Evolutionary conservation across 2,113 vertebrate genomes (phyloP).

Genomic region (Hemiscyllium ocellatum): DNA sequence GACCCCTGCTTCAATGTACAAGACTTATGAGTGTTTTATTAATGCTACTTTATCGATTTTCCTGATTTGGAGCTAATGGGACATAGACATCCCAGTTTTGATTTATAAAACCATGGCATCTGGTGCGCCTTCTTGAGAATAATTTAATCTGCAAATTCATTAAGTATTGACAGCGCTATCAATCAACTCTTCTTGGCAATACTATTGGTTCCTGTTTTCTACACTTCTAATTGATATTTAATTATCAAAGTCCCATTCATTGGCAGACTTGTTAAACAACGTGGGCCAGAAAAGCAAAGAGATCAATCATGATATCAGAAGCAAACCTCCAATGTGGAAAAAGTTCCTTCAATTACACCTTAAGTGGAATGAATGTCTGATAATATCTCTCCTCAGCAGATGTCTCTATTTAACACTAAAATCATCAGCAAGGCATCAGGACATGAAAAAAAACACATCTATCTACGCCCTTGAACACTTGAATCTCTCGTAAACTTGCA

Average conservation of each 20-base stretch:
- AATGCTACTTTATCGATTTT: not conserved
- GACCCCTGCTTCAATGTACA: not conserved
- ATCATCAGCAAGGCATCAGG: not conserved
- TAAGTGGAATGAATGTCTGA: conserved; percentile 8
- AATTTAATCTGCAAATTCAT: conserved; percentile 7
- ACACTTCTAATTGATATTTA: not conserved
- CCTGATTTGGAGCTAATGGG: not conserved
- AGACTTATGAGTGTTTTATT: not conserved
- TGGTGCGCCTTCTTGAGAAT: not conserved
- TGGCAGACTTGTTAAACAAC: not conserved
- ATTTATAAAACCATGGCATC: not conserved
- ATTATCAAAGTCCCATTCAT: not conserved
- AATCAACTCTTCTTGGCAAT: not conserved
- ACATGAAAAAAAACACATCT: not conserved
- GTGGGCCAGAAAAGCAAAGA: not conserved
- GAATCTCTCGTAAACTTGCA: not conserved
- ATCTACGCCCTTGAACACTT: not conserved
- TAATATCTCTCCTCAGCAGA: conserved; percentile 30
- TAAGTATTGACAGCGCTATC: not conserved
- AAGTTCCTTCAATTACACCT: not conserved
- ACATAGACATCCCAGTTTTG: not conserved
- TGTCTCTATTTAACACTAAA: not conserved
- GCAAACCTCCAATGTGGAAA: not conserved
- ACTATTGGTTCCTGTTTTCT: conserved; percentile 1
- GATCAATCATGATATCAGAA: not conserved